phyloP scores from a whole-genome alignment of 2,888 invertebrate species.

The Agrochola lychnidis region DNA sequence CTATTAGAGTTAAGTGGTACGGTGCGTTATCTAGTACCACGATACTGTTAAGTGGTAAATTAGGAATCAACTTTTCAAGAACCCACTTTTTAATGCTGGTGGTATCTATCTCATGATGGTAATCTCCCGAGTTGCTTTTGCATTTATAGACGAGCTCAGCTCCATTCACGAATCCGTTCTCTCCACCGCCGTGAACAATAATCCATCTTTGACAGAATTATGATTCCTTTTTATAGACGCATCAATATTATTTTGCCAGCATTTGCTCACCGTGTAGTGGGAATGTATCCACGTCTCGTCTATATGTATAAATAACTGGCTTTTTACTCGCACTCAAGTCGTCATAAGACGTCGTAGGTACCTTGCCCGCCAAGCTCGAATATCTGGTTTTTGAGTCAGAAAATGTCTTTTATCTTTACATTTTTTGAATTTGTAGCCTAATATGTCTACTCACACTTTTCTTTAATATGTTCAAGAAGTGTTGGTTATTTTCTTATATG shows the following conservation, averaged over 20 bases:
- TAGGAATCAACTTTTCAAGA: too few relatives aligned
- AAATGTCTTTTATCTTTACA: too few relatives aligned
- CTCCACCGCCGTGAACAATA: background rate
- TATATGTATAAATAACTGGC: background rate
- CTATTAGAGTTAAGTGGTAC: too few relatives aligned
- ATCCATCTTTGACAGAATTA: constrained; percentile 1
- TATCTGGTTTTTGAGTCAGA: background rate
- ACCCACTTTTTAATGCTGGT: too few relatives aligned
- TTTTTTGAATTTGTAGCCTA: too few relatives aligned
- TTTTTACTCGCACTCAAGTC: background rate
- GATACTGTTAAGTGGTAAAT: too few relatives aligned
- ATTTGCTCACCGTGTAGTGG: constrained; percentile 1
- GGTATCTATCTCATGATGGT: too few relatives aligned
- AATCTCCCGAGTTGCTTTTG: too few relatives aligned
- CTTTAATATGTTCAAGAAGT: too few relatives aligned
- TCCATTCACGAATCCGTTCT: background rate
- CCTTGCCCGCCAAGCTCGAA: constrained; percentile 1
- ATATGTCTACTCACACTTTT: too few relatives aligned
- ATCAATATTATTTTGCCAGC: constrained; percentile 1
- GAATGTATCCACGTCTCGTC: constrained; percentile 1
- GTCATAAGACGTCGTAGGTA: background rate
- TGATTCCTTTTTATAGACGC: constrained; percentile 1
- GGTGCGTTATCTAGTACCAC: too few relatives aligned
- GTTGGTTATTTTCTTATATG: too few relatives aligned
- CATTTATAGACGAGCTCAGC: background rate